These are phyloP conservation scores for Aldrovandia affinis DNA, from an alignment of 2,797 vertebrate species.

Conservation along the genomic window DNA sequence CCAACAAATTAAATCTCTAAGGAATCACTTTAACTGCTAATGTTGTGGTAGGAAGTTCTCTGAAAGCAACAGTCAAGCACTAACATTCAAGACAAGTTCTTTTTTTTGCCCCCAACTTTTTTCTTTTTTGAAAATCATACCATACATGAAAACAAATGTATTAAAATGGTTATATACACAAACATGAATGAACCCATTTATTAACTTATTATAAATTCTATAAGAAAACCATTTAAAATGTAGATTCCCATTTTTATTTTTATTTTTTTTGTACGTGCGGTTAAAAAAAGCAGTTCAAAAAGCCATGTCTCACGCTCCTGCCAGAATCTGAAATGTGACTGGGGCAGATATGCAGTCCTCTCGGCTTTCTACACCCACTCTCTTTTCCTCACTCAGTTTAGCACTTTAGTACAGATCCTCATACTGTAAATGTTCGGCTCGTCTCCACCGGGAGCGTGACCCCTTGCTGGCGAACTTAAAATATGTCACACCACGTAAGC, in stretches of 20 bases:
- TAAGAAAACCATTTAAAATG: constrained; percentile 55
- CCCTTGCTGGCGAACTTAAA: not conserved
- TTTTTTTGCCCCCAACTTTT: constrained; percentile 29
- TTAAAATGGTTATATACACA: constrained; percentile 88
- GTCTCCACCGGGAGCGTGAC: constrained; percentile 31
- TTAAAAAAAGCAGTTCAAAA: constrained; percentile 3
- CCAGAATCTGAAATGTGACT: constrained; percentile 6
- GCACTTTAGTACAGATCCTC: constrained; percentile 3
- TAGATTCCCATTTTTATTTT: constrained; percentile 66
- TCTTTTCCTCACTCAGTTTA: constrained; percentile 21
- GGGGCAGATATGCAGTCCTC: constrained; percentile 24
- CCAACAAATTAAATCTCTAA: constrained; percentile 92
- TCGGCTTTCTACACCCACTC: constrained; percentile 39
- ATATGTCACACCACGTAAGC: not conserved
- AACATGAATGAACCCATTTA: constrained; percentile 75
- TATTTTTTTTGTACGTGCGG: constrained; percentile 50
- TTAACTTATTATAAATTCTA: constrained; percentile 48
- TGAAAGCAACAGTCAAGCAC: constrained; percentile 82
- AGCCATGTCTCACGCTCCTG: not conserved
- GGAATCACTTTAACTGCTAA: constrained; percentile 70
- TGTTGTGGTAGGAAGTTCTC: constrained; percentile 72
- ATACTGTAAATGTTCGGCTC: constrained; percentile 35
- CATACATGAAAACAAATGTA: constrained; percentile 67
- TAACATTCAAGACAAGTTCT: constrained; percentile 73
- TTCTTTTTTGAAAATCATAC: constrained; percentile 33